Evolutionary conservation across 92 coral and sea anemone species (phyloP), one percentile per base, ranked within the genome.

Genomic region (Porites evermanni): DNA sequence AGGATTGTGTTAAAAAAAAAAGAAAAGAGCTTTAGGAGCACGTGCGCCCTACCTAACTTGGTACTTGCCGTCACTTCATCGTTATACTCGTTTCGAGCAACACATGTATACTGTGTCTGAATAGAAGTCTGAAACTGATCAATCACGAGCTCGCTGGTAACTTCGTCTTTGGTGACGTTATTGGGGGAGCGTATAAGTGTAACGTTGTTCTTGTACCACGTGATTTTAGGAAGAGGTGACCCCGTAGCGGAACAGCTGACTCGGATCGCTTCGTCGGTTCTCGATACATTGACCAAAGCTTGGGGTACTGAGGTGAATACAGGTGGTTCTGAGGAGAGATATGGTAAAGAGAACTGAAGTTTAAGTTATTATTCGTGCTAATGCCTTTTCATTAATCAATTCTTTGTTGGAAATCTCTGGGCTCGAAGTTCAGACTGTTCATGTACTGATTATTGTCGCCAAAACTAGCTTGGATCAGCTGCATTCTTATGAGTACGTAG

Each of bases 81-180:
- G 38, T 81, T 87, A 71, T 80, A 87, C 69, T 11, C 86, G 81
- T 92, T 92, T 68, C 53, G 75, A 61, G 95, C 95, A 32, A 92
- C 74, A 70, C 95, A 92, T 64, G 71, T 88, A 67, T 93, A 93
- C 17, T 17, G 80, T 47, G 85, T 91, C 66, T 87, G 89, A 75
- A 90, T 90, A 53, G 78, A 79, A 64, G 88, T 91, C 67, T 71
- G 56, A 17, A 93, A 74, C 12, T 90, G 79, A 75, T 75, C 82
- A 58, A 93, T 66, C 59, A 75, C 92, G 24, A 89, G 73, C 54
- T 70, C 89, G 58, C 89, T 86, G 38, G 66, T 84, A 17, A 72
- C 66, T 54, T 79, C 70, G 26, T 84, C 75, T 17, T 19, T 63
- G 12, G 79, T 71, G 53, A 72, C 75, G 60, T 26, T 50, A 19